Evolutionary conservation across 2,113 vertebrate genomes (phyloP).

Genomic region (Xenopus laevis): DNA sequence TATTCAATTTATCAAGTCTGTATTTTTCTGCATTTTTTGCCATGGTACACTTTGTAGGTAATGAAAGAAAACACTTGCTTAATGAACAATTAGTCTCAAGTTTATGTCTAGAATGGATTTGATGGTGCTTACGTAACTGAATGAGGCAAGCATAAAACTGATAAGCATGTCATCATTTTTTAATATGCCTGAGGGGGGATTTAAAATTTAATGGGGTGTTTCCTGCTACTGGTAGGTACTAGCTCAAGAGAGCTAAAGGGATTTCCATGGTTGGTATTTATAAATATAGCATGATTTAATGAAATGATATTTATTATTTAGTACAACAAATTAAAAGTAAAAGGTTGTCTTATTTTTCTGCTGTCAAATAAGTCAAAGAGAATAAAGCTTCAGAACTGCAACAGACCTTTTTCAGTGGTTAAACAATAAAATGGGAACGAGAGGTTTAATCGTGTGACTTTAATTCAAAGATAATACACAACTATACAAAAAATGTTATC

Average conservation of each 20-base stretch:
- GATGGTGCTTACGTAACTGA: conserved; percentile 31
- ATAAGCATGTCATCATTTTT: conserved; percentile 38
- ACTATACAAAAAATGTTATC: too few relatives aligned
- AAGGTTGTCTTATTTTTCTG: not conserved
- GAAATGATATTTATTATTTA: conserved; percentile 16
- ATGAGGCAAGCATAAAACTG: conserved; percentile 24
- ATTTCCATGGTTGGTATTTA: conserved; percentile 26
- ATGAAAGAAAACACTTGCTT: conserved; percentile 14
- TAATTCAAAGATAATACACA: too few relatives aligned
- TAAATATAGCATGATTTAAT: conserved; percentile 29
- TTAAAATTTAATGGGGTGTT: conserved; percentile 37
- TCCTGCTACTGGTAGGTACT: conserved; percentile 15
- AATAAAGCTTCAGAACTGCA: too few relatives aligned
- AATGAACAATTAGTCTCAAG: conserved; percentile 20
- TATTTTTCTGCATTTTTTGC: too few relatives aligned
- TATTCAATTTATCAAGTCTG: too few relatives aligned
- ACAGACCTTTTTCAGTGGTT: too few relatives aligned
- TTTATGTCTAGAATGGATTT: conserved; percentile 1
- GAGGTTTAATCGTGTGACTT: too few relatives aligned
- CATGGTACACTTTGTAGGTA: too few relatives aligned
- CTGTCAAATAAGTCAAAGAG: not conserved
- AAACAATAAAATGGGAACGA: too few relatives aligned
- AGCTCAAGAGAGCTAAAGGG: conserved; percentile 9
- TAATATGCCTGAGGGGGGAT: conserved; percentile 30
- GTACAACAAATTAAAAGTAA: not conserved